Evolutionary conservation across 1,140 invertebrate species (phyloP).

Genomic region (Euura saliciscinereae): DNA sequence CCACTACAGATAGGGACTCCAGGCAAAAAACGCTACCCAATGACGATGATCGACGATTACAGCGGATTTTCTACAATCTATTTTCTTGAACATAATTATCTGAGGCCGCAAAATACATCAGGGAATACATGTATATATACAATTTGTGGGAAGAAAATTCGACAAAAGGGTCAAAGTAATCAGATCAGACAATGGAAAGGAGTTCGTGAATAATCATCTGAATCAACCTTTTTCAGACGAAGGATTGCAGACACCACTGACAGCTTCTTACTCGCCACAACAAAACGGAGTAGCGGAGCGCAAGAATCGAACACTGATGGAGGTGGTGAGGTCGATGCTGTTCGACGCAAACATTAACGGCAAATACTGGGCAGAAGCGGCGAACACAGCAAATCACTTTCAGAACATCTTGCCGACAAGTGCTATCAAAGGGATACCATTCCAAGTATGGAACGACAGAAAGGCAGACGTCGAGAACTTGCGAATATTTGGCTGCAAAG

Average conservation of each 20-base stretch:
- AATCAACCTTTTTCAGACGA: slow-evolving; percentile 16
- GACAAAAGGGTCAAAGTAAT: slow-evolving; percentile 20
- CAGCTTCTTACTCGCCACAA: slow-evolving; percentile 38
- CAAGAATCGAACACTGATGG: slow-evolving; percentile 34
- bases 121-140: slow-evolving; percentile 20
- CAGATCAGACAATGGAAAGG: slow-evolving; percentile 26
- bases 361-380: slow-evolving; percentile 53
- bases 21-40: slow-evolving; percentile 14
- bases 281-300: slow-evolving; percentile 44
- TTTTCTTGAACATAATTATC: slow-evolving; percentile 23
- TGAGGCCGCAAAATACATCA: slow-evolving; percentile 14
- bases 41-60: slow-evolving; percentile 24
- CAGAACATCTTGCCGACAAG: slow-evolving; percentile 37
- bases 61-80: slow-evolving; percentile 13
- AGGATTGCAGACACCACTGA: slow-evolving; percentile 32
- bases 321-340: slow-evolving; percentile 43
- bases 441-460: slow-evolving; percentile 33
- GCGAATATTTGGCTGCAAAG: slow-evolving; percentile 43
- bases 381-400: slow-evolving; percentile 44
- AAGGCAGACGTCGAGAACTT: slow-evolving; percentile 33
- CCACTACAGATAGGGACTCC: slow-evolving; percentile 18
- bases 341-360: slow-evolving; percentile 35
- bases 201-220: slow-evolving; percentile 21
- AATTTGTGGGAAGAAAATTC: slow-evolving; percentile 24
- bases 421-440: slow-evolving; percentile 22